Evolutionary conservation across 2,797 vertebrate genomes (phyloP), one percentile per base, ranked within the genome.

Genomic region (Chiroxiphia lanceolata): DNA sequence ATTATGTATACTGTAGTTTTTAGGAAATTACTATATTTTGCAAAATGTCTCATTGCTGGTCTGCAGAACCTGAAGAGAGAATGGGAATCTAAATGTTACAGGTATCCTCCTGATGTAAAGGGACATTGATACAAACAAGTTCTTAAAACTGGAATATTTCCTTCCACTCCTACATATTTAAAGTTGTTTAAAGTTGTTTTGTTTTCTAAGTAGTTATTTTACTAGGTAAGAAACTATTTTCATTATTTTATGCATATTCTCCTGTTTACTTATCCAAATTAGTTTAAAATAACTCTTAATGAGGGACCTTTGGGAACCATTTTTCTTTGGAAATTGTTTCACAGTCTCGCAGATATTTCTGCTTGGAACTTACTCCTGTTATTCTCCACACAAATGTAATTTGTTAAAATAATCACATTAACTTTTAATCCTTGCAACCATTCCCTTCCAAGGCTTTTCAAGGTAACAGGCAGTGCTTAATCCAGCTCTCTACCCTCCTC

Each of bases 361-460:
- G 36, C 71, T 90, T 84, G 77, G 63, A 94, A 84, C 27, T 74
- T 38, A 76, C 4, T 56, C 36, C 38, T 57, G 10, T 36, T 74
- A 47, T 14, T 93, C 15, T 56, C 57, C 79, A 63, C 25, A 68
- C 78, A 95, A 81, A 15, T 1, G 1, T 12, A 33, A 26, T 63
- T 82, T 79, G 60, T 80, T 86, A 50, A 83, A 93, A 90, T 85
- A 91, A 95, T 95, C 80, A 87, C 45, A 74, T 91, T 87, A 83
- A 64, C 72, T 86, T 84, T 76, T 83, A 95, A 95, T 93, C 60
- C 83, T 64, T 64, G 53, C 48, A 87, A 45, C 12, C 19, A 45
- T 67, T 83, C 80, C 40, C 11, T 65, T 96, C 83, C 7, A 27
- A 93, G 93, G 51, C 13, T 91, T 83, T 90, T 70, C 68, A 68